Percentiles rank a stretch among this genome's conserved stretches.
Evolutionary conservation across 2,113 vertebrate species (phyloP).

Genomic region (Aythya baeri): DNA sequence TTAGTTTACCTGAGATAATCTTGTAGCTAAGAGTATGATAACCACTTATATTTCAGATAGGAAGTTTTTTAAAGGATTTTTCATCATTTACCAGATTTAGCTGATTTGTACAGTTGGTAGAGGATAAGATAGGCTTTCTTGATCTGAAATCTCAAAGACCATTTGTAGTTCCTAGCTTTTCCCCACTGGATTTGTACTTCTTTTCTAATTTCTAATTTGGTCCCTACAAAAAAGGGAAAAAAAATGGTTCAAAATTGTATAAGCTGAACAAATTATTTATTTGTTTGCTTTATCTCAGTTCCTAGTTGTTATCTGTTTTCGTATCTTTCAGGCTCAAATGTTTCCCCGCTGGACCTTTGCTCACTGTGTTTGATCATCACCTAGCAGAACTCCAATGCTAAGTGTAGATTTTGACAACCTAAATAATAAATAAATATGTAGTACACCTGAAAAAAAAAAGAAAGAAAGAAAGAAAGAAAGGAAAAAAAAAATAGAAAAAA

Average conservation of each 20-base stretch:
- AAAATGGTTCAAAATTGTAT: not conserved
- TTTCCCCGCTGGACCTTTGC: not conserved
- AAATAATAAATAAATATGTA: not conserved
- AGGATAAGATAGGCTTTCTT: not conserved
- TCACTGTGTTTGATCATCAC: not conserved
- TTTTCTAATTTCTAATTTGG: not conserved
- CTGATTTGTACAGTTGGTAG: not conserved
- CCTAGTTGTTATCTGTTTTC: not conserved
- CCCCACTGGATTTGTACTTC: not conserved
- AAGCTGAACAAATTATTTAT: not conserved
- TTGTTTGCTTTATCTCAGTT: not conserved
- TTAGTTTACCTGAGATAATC: not conserved
- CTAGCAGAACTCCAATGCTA: not conserved
- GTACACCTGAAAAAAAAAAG: not conserved
- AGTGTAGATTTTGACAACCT: not conserved
- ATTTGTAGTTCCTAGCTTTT: not conserved
- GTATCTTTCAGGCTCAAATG: not conserved
- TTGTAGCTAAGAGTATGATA: not conserved
- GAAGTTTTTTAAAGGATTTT: not conserved
- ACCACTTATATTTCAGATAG: not conserved
- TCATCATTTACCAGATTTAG: not conserved
- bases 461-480: too few relatives aligned
- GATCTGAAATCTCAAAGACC: not conserved
- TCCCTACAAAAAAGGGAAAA: fast-evolving
- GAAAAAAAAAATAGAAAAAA: too few relatives aligned